Base-by-base conservation (phyloP, 2,888 invertebrate species). In the Lepas anatifera region DNA sequence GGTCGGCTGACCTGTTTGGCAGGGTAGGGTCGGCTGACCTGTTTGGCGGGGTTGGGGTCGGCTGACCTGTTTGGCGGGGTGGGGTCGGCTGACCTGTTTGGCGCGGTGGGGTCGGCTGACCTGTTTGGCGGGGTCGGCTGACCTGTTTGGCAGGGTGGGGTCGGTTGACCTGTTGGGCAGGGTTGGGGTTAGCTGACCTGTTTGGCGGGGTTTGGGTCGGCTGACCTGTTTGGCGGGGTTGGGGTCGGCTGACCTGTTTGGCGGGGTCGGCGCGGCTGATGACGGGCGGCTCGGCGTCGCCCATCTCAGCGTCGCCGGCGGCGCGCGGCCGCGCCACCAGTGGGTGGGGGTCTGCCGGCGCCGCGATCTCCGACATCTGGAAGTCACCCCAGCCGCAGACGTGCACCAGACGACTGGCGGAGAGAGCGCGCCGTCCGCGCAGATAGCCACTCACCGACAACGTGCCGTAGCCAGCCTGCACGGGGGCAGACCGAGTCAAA, bases 341-440 rank as follows among this genome's bases (percentile, higher is more conserved):
- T 70, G 85, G 85, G 78, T 87, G 86, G 2, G 89, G 90, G 81
- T 92, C 90, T 16, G 69, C 58, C 72, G 83, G 82, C 1, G 77
- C 76, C 73, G 79, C 79, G 74, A 97, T 90, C 78, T 88, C 86
- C 0, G 84, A 82, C 86, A 99, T 87, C 82, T 96, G 96, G 78
- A 90, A 98, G 78, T 96, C 93, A 13, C 97, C 97, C 77, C 92
- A 84, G 0, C 96, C 96, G 64, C 93, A 89, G 70, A 99, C 85
- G 77, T 99, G 95, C 35, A 99, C 85, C 69, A 97, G 83, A 72
- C 89, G 85, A 81, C 98, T 95, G 0, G 92, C 95, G 78, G 90
- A 89, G 69, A 98, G 80, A 6, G 89, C 83, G 77, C 86, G 85
- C 32, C 80, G 78, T 0, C 95, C 94, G 75, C 94, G 84, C 68